Evolutionary conservation across 53 echinoderm and acorn worm species (phyloP), one percentile per base, ranked within the genome.

Genomic region (Echinometra lucunter): DNA sequence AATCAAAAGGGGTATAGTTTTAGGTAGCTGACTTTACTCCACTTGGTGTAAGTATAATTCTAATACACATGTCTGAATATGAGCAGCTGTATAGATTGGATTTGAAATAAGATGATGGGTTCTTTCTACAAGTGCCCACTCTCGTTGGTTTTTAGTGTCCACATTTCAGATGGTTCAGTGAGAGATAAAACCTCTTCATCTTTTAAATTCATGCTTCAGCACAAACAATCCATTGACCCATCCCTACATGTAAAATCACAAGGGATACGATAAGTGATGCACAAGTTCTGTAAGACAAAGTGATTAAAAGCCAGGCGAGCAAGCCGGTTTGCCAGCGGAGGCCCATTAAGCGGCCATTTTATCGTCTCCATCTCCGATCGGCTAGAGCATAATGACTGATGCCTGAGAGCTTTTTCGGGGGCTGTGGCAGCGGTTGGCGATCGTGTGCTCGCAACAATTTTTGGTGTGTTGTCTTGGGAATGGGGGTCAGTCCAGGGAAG

Each of bases 341-440:
- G 37, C 40, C 58, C 89, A 89, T 89, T 58, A 58, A 89, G 60
- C 89, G 58, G 91, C 69, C 69, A 69, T 91, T 45, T 44, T 67
- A 67, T 67, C 28, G 67, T 69, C 91, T 67, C 66, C 91, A 44
- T 69, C 69, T 42, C 4, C 21, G 45, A 69, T 66, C 45, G 91
- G 69, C 69, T 66, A 13, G 63, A 15, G 69, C 66, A 45, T 91
- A 91, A 91, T 91, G 91, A 91, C 66, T 45, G 69, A 66, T 70
- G 67, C 91, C 91, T 70, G 6, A 42, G 37, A 91, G 70, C 44
- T 13, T 10, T 69, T 49, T 47, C 23, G 21, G 81, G 25, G 81
- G 81, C 81, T 81, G 44, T 25, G 35, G 45, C 3, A 18, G 78
- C 78, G 18, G 40, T 49, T 44, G 49, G 49, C 18, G 49, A 85